A percentile compares a stretch with the other conserved stretches of the same genome.
These are phyloP conservation scores for Lepetodrilus schrolli DNA, from an alignment of 2,888 invertebrate species.

Conservation along the genomic window DNA sequence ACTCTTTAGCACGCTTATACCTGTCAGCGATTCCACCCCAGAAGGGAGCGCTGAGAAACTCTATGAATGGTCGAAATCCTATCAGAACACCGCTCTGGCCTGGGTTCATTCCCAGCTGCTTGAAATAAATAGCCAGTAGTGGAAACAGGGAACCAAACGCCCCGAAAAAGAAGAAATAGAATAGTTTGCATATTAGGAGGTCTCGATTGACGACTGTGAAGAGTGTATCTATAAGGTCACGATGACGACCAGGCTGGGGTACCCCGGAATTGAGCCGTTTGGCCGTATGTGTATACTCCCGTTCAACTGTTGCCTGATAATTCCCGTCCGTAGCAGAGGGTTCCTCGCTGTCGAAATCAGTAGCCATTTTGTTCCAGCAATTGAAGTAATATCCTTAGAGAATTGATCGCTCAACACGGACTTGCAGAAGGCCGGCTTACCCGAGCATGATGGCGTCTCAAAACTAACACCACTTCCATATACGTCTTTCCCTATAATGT, in stretches of 20 bases:
- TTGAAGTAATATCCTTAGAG: neutral
- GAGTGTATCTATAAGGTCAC: slow-evolving; percentile 65
- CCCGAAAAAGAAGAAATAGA: slow-evolving; percentile 99
- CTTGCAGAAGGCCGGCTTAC: neutral
- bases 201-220: slow-evolving; percentile 67
- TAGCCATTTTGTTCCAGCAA: slow-evolving; percentile 38
- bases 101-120: slow-evolving; percentile 99
- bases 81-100: slow-evolving; percentile 90
- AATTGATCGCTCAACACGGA: neutral
- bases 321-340: slow-evolving; percentile 1
- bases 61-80: slow-evolving; percentile 96
- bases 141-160: slow-evolving; percentile 99
- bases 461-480: no score
- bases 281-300: slow-evolving; percentile 37
- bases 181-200: slow-evolving; percentile 93
- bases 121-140: slow-evolving; percentile 98
- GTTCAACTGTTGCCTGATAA: slow-evolving; percentile 35
- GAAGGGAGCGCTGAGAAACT: slow-evolving; percentile 97
- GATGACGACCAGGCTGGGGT: slow-evolving; percentile 34
- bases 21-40: slow-evolving; percentile 97
- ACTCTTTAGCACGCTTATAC: slow-evolving; percentile 79
- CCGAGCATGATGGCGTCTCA: neutral
- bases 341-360: slow-evolving; percentile 46
- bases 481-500: no score
- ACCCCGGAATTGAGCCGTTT: slow-evolving; percentile 35